Evolutionary conservation across 2,113 vertebrate species (phyloP).

Genomic region (Pimephales promelas): DNA sequence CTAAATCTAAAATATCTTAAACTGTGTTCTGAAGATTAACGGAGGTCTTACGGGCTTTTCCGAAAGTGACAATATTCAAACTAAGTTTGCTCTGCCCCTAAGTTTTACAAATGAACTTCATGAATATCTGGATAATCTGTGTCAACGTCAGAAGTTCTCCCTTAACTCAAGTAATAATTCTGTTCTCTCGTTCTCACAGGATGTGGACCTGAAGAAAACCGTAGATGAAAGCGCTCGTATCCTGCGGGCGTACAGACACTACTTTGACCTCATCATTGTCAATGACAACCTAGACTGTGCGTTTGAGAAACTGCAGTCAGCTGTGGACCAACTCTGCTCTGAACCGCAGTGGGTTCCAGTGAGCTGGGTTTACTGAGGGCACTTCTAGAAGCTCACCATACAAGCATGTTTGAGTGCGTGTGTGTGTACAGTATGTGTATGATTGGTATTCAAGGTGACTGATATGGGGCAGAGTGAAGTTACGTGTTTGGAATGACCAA

Average conservation of each 20-base stretch:
- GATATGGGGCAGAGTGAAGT: slow-evolving; percentile 47
- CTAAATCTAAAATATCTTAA: no score
- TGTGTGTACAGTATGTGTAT: slow-evolving; percentile 21
- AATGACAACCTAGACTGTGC: slow-evolving; percentile 97
- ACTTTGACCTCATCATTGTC: slow-evolving; percentile 91
- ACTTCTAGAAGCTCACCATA: slow-evolving; percentile 34
- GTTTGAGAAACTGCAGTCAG: slow-evolving; percentile 88
- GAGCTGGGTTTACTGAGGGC: slow-evolving; percentile 94
- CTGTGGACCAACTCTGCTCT: slow-evolving; percentile 85
- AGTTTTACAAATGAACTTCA: background rate
- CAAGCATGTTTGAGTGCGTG: slow-evolving; percentile 38
- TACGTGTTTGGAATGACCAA: slow-evolving; percentile 18
- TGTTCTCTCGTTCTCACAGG: slow-evolving; percentile 70
- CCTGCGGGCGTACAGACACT: slow-evolving; percentile 92
- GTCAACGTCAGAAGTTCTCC: background rate
- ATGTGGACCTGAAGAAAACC: slow-evolving; percentile 94
- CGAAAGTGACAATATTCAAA: background rate
- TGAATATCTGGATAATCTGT: background rate
- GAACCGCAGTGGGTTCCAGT: slow-evolving; percentile 97
- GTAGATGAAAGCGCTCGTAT: slow-evolving; percentile 96
- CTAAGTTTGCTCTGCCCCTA: background rate
- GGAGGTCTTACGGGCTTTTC: no score
- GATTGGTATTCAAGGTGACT: slow-evolving; percentile 44
- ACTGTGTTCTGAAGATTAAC: no score
- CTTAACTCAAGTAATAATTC: background rate